Percentiles rank a stretch among this genome's conserved stretches.
Conservation (phyloP, 2,797 vertebrate species). For the Hydrophis major region DNA sequence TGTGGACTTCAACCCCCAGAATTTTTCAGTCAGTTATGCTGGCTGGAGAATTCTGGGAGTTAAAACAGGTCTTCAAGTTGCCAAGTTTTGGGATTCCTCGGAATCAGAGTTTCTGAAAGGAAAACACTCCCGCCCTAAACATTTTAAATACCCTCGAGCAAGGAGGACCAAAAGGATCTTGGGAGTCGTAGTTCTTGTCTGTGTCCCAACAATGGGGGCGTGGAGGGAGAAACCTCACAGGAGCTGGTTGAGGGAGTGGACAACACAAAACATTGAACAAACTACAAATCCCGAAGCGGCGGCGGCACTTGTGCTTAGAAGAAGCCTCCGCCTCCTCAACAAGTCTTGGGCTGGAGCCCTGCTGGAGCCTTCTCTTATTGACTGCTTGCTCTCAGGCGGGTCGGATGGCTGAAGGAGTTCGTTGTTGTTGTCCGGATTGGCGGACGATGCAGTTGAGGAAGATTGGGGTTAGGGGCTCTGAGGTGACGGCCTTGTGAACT, state of each 20-base stretch:
- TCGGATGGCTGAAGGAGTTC: not conserved
- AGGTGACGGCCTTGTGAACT: not conserved
- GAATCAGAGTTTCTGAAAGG: not conserved
- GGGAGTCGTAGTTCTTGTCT: not conserved
- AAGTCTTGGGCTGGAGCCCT: not conserved
- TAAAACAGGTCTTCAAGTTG: too few relatives aligned
- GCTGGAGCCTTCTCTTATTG: not conserved
- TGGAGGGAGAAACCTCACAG: fast-evolving
- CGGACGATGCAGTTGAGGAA: too few relatives aligned
- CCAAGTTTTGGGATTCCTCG: too few relatives aligned
- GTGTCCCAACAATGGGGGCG: too few relatives aligned
- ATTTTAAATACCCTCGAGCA: not conserved
- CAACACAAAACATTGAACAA: not conserved
- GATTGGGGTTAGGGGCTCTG: not conserved
- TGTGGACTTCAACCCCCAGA: too few relatives aligned
- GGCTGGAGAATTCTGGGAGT: too few relatives aligned
- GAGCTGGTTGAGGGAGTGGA: not conserved
- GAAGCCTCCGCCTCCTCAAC: not conserved
- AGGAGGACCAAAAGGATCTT: not conserved
- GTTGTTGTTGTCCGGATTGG: too few relatives aligned
- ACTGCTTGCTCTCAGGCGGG: not conserved
- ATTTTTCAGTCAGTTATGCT: too few relatives aligned
- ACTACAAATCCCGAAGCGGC: not conserved
- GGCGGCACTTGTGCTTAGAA: not conserved
- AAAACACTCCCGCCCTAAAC: not conserved